These are phyloP conservation scores for Argyra leucocephala DNA, from an alignment of 2,888 invertebrate species.

Conservation along the genomic window DNA sequence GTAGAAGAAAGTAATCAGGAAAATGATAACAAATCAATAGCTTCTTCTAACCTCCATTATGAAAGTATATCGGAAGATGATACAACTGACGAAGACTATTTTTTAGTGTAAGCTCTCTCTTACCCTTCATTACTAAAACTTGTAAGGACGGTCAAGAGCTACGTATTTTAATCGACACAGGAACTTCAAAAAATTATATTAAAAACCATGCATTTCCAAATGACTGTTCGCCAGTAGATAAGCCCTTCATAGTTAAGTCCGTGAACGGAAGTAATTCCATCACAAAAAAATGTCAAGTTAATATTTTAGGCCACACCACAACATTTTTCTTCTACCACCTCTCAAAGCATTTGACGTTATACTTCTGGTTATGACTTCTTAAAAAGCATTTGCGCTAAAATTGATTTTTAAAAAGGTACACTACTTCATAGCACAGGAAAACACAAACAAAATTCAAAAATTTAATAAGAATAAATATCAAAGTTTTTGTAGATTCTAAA, in stretches of 20 bases:
- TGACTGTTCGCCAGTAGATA: conserved; percentile 13
- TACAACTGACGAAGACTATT: neutral
- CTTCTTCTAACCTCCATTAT: neutral
- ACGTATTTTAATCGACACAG: too few relatives aligned
- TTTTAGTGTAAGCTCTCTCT: too few relatives aligned
- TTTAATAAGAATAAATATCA: neutral
- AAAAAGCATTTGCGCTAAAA: too few relatives aligned
- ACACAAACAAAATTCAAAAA: neutral
- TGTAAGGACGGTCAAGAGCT: too few relatives aligned
- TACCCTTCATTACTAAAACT: too few relatives aligned
- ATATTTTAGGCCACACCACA: neutral
- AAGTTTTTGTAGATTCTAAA: neutral
- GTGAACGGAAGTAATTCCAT: neutral
- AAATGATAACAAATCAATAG: too few relatives aligned
- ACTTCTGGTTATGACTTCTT: neutral
- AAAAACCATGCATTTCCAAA: neutral
- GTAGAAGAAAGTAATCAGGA: neutral
- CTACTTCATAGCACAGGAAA: neutral
- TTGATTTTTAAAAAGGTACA: too few relatives aligned
- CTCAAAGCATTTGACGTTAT: neutral
- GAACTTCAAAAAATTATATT: too few relatives aligned
- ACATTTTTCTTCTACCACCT: neutral
- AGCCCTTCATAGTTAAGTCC: neutral
- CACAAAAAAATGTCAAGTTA: neutral
- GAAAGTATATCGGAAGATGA: neutral